Percentiles rank a stretch among this genome's conserved stretches.
phyloP scores from a whole-genome alignment of 2,113 vertebrate species.

The Leptobrachium leishanense region DNA sequence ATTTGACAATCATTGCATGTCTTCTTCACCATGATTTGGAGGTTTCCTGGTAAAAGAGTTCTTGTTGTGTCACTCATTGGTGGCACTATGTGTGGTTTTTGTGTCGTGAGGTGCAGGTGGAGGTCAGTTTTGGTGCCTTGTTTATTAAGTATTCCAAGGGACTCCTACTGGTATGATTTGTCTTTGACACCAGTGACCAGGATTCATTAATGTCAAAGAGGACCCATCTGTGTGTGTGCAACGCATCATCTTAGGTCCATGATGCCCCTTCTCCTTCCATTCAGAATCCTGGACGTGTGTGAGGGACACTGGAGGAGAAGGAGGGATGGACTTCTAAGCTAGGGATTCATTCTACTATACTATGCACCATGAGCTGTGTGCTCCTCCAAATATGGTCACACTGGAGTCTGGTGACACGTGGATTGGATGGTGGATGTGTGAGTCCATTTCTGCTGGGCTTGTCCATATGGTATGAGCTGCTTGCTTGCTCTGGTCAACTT shows the following conservation, averaged over 20 bases:
- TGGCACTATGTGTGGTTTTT: slow-evolving; percentile 57
- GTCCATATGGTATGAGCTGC: background rate
- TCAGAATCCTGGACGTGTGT: background rate
- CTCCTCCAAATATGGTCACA: background rate
- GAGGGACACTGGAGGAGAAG: background rate
- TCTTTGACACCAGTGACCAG: background rate
- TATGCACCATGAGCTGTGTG: background rate
- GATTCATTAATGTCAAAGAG: no score
- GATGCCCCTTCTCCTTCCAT: background rate
- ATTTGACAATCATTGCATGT: no score
- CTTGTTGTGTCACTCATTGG: slow-evolving; percentile 54
- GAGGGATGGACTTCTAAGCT: background rate
- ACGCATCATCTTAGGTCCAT: background rate
- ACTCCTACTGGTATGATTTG: background rate
- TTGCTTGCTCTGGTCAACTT: background rate
- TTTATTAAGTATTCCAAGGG: background rate
- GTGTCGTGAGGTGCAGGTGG: slow-evolving; percentile 60
- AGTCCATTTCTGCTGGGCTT: background rate
- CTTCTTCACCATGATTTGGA: no score
- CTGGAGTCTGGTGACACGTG: background rate
- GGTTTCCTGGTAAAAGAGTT: background rate
- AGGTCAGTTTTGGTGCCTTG: slow-evolving; percentile 49
- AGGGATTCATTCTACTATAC: background rate
- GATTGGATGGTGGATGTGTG: background rate
- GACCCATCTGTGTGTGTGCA: no score